phyloP scores from a whole-genome alignment of 2,888 invertebrate species.

The Psylliodes chrysocephalus region DNA sequence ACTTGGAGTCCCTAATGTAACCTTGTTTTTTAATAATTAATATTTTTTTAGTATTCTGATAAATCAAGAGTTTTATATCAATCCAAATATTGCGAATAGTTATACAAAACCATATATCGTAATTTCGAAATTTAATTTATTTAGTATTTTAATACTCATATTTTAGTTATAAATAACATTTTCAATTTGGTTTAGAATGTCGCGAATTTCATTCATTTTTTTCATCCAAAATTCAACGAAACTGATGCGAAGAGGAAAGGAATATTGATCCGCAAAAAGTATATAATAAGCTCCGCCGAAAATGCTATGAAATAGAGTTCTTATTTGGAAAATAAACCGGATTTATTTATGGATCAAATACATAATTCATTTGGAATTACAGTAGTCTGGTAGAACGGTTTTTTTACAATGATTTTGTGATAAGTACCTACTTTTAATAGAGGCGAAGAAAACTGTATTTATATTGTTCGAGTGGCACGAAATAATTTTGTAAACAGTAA shows the following conservation, averaged over 20 bases:
- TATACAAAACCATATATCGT: too few relatives aligned
- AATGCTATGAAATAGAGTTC: constrained; percentile 8
- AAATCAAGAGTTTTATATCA: too few relatives aligned
- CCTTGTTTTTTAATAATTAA: too few relatives aligned
- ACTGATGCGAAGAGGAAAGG: constrained; percentile 12
- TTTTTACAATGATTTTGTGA: background rate
- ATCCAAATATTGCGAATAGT: too few relatives aligned
- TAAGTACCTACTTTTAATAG: background rate
- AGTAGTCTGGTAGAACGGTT: background rate
- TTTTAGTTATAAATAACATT: background rate
- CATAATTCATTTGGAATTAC: constrained; percentile 10
- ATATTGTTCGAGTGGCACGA: background rate
- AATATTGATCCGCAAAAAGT: constrained; percentile 11
- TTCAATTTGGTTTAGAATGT: background rate
- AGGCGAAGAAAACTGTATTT: background rate
- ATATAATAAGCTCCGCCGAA: background rate
- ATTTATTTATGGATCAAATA: constrained; percentile 10
- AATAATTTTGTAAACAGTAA: background rate
- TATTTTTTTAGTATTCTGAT: too few relatives aligned
- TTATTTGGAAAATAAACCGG: constrained; percentile 5
- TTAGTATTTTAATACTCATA: too few relatives aligned
- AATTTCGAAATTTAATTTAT: too few relatives aligned
- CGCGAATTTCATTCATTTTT: background rate
- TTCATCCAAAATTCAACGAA: background rate
- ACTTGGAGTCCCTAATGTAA: too few relatives aligned